Base-by-base conservation (phyloP, 2,888 invertebrate species). In the Asteroscopus sphinx region DNA sequence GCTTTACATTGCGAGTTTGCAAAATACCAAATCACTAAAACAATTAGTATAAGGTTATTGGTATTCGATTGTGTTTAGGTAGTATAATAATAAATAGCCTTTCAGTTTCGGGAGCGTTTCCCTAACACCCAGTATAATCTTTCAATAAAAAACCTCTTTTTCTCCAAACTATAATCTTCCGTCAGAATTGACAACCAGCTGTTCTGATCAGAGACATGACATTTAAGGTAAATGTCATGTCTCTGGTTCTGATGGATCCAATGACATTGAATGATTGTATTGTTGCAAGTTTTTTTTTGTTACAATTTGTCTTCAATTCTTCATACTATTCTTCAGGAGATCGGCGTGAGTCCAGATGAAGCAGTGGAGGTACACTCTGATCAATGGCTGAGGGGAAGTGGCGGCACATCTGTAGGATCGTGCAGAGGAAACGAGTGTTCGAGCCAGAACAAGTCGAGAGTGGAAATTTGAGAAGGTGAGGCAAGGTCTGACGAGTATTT, bases 331-430 rank as follows among this genome's bases (percentile, higher is more conserved):
- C 16, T 28, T 4, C 66, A 76, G 76, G 76, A 54, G 54, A 41
- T 73, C 40, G 59, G 40, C 47, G 69, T 62, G 61, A 58, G 74
- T 76, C 79, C 83, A 83, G 75, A 83, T 85, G 82, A 56, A 68
- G 75, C 60, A 68, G 52, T 54, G 68, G 66, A 56, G 67, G 63
- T 39, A 42, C 58, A 39, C 52, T 79, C 68, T 86, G 85, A 91
- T 75, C 79, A 82, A 92, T 92, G 92, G 91, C 86, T 73, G 81
- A 79, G 59, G 83, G 85, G 77, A 86, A 73, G 73, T 85, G 86
- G 83, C 70, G 76, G 59, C 65, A 74, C 60, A 73, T 89, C 72
- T 76, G 79, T 70, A 75, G 63, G 60, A 65, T 74, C 54, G 76
- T 89, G 63, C 71, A 71, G 47, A 81, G 88, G 79, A 88, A 76